Evolutionary conservation across 2,797 vertebrate species (phyloP), one percentile per base, ranked within the genome.

Genomic region (Synanceia verrucosa): DNA sequence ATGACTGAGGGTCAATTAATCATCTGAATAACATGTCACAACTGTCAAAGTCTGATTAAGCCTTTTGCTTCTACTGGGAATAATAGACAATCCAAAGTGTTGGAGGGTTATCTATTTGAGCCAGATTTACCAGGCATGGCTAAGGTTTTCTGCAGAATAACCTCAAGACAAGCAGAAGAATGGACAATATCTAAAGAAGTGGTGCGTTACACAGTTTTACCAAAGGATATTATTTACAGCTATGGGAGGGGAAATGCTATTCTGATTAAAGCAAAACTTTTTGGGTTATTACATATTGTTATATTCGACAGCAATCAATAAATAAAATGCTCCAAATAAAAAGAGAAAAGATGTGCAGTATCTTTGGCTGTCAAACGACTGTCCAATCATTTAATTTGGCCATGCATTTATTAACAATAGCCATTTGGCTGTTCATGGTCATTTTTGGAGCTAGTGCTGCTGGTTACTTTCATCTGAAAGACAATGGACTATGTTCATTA

Each of bases 1-100:
- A 21, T 60, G 82, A 79, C 65, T 76, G 52, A 52, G 69, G 74
- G 85, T 85, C 75, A 86, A 82, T 89, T 88, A 75, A 68, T 50
- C 44, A 24, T 81, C 65, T 70, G 47, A 82, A 75, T 57, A 73
- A 86, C 65, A 83, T 74, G 65, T 80, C 78, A 79, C 68, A 82
- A 73, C 47, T 34, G 59, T 65, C 66, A 53, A 2, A 48, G 51
- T 36, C 48, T 62, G 59, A 84, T 73, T 62, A 70, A 65, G 58
- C 59, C 24, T 34, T 57, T 29, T 69, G 68, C 50, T 79, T 50
- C 39, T n/a, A n/a, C n/a, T 9, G 36, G 47, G 71, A 79, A 63
- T 14, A 72, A 57, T 16, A 79, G 73, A 83, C 68, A 78, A 70
- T 57, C 61, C 53, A 53, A 79, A 62, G 48, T 55, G 48, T 60